Evolutionary conservation across 2,888 invertebrate genomes (phyloP).

Genomic region (Eupithecia centaureata): DNA sequence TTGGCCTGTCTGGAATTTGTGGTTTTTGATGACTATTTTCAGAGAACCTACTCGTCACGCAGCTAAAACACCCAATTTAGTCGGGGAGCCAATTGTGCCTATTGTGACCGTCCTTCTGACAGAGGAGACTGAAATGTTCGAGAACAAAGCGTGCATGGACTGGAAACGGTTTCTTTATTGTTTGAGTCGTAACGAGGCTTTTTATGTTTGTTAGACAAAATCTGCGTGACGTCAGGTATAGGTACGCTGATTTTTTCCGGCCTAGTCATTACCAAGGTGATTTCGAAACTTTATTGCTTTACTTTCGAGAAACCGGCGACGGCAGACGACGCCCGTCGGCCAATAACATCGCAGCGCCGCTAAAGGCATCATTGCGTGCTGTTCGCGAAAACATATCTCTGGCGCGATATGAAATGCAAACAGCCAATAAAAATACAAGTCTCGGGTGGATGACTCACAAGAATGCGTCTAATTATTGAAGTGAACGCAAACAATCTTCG

Average conservation of each 20-base stretch:
- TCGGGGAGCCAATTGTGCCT: slow-evolving; percentile 29
- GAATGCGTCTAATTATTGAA: slow-evolving; percentile 77
- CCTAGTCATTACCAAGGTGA: slow-evolving; percentile 63
- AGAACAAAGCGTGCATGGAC: slow-evolving; percentile 48
- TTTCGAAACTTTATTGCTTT: slow-evolving; percentile 61
- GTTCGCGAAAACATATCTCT: slow-evolving; percentile 60
- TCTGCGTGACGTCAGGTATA: slow-evolving; percentile 56
- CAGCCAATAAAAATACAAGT: slow-evolving; percentile 76
- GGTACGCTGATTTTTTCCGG: slow-evolving; percentile 54
- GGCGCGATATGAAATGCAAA: slow-evolving; percentile 69
- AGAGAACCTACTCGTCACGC: slow-evolving; percentile 44
- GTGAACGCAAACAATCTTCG: slow-evolving; percentile 69
- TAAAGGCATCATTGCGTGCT: slow-evolving; percentile 58
- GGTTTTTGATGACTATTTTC: slow-evolving; percentile 52
- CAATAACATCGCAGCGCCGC: slow-evolving; percentile 51
- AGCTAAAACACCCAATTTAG: slow-evolving; percentile 31
- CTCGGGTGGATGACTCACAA: slow-evolving; percentile 77
- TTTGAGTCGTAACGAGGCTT: slow-evolving; percentile 48
- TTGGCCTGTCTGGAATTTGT: slow-evolving; percentile 48
- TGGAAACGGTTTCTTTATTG: slow-evolving; percentile 43
- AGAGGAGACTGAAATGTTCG: slow-evolving; percentile 32
- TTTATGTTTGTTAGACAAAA: slow-evolving; percentile 53
- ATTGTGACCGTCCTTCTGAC: slow-evolving; percentile 34
- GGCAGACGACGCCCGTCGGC: slow-evolving; percentile 37
- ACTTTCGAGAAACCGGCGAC: slow-evolving; percentile 55